Evolutionary conservation across 2,113 vertebrate genomes (phyloP).

Genomic region (Calypte anna): DNA sequence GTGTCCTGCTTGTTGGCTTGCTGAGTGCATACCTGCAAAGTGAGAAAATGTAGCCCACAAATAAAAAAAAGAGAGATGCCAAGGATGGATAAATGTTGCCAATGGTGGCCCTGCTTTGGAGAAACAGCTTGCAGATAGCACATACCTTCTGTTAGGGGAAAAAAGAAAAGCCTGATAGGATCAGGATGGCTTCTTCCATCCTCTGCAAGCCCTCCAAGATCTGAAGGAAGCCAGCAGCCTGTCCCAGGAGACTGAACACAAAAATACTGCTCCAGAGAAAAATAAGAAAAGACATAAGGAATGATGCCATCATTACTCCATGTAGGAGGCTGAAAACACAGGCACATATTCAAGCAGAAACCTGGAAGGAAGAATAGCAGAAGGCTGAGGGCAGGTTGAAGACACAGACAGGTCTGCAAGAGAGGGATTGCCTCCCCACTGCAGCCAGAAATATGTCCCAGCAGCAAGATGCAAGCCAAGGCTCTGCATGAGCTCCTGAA

Average conservation of each 20-base stretch:
- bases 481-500: neutral
- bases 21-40: neutral
- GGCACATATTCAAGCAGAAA: neutral
- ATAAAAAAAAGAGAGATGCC: neutral
- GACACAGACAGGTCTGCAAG: neutral
- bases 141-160: neutral
- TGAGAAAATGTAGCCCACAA: neutral
- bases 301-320: neutral
- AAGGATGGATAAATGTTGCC: neutral
- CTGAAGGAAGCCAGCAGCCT: neutral
- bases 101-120: neutral
- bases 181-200: neutral
- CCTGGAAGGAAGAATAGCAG: neutral
- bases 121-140: neutral
- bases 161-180: neutral
- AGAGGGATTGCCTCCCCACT: neutral
- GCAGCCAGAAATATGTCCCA: neutral
- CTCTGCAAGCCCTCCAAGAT: neutral
- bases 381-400: rapidly evolving
- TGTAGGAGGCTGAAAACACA: neutral
- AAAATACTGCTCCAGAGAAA: neutral
- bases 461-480: neutral
- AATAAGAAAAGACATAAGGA: neutral
- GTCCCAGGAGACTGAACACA: neutral
- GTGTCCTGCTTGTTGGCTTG: neutral